A percentile compares a stretch with the other conserved stretches of the same genome.
Conservation (phyloP, 2,797 vertebrate species). For the Taeniopygia guttata region DNA sequence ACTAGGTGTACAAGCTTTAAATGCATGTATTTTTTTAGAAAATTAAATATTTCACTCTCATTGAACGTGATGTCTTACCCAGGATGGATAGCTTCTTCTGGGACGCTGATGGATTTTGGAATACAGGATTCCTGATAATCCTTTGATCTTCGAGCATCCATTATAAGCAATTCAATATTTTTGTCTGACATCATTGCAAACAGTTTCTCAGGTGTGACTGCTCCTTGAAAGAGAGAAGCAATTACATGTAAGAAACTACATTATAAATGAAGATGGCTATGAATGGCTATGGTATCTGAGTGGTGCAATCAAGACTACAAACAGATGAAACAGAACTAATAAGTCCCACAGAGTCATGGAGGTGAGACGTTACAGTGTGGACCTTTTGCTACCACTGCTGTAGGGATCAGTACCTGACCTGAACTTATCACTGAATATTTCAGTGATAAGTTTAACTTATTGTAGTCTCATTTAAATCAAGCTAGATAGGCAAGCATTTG, state of each 20-base stretch:
- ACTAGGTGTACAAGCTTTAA: not conserved
- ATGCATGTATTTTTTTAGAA: not conserved
- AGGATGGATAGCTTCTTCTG: slow-evolving; percentile 90
- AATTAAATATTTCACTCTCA: not conserved
- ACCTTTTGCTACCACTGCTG: not conserved
- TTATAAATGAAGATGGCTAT: not conserved
- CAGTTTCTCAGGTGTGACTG: slow-evolving; percentile 88
- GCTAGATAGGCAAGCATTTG: not conserved
- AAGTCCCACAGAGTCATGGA: not conserved
- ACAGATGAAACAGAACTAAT: not conserved
- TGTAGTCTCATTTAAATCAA: not conserved
- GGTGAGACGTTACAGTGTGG: rapidly evolving
- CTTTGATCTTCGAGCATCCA: slow-evolving; percentile 87
- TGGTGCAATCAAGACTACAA: not conserved
- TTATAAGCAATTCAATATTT: slow-evolving; percentile 84
- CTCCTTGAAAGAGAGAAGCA: slow-evolving; percentile 71
- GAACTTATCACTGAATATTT: not conserved
- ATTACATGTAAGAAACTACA: not conserved
- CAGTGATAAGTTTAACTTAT: not conserved
- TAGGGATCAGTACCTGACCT: not conserved
- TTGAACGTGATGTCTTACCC: slow-evolving; percentile 78
- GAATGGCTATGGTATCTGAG: not conserved
- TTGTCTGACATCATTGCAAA: slow-evolving; percentile 91
- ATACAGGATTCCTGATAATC: slow-evolving; percentile 93
- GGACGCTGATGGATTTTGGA: slow-evolving; percentile 86